Conservation (phyloP, 2,113 vertebrate genomes). For the Oryzias curvinotus region DNA sequence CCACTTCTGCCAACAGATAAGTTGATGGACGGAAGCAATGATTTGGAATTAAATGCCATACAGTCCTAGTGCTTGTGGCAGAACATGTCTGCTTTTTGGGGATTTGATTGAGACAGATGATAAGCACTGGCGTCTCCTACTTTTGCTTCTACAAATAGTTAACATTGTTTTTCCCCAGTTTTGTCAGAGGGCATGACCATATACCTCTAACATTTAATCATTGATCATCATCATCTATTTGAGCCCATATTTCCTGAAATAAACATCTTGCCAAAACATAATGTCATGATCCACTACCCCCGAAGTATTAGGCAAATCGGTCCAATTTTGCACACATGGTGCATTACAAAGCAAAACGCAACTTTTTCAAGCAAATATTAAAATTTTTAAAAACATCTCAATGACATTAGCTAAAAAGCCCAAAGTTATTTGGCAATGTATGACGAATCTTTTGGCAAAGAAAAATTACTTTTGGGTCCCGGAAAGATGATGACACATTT, state of each 20-base stretch:
- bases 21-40: slow-evolving; percentile 15
- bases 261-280: slow-evolving; percentile 23
- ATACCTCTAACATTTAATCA: slow-evolving; percentile 14
- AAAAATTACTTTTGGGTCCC: slow-evolving; percentile 7
- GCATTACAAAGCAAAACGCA: slow-evolving; percentile 6
- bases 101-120: slow-evolving; percentile 27
- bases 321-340: slow-evolving; percentile 5
- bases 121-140: slow-evolving; percentile 28
- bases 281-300: slow-evolving; percentile 25
- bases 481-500: slow-evolving; percentile 2
- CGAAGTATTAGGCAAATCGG: not conserved
- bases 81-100: slow-evolving; percentile 44
- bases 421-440: slow-evolving; percentile 8
- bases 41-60: slow-evolving; percentile 31
- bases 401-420: slow-evolving; percentile 1
- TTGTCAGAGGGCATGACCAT: slow-evolving; percentile 11
- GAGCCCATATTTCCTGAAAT: slow-evolving; percentile 4
- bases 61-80: slow-evolving; percentile 38
- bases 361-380: slow-evolving; percentile 15
- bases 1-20: slow-evolving; percentile 4
- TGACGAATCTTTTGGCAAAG: slow-evolving; percentile 1
- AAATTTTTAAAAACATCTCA: slow-evolving; percentile 13
- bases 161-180: slow-evolving; percentile 12
- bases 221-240: slow-evolving; percentile 9
- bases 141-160: slow-evolving; percentile 10